Evolutionary conservation across 2,797 vertebrate species (phyloP).

Genomic region (Scarus forsteni): DNA sequence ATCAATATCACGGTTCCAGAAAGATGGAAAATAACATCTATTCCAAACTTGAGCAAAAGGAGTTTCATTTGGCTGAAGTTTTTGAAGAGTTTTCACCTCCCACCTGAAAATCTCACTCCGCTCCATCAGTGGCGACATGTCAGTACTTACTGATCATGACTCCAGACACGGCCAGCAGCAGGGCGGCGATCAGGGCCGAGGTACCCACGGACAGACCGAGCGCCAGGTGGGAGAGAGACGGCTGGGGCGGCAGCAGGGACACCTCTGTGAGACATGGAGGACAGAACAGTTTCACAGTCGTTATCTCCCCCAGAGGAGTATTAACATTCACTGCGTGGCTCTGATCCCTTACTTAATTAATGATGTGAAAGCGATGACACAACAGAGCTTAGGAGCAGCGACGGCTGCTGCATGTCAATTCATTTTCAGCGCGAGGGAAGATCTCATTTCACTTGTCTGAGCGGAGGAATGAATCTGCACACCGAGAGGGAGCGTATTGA

Average conservation of each 20-base stretch:
- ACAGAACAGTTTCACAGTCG: constrained; percentile 53
- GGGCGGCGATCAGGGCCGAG: constrained; percentile 94
- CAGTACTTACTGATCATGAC: constrained; percentile 96
- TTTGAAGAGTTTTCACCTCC: no score
- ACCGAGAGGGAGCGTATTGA: constrained; percentile 43
- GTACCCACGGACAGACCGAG: constrained; percentile 95
- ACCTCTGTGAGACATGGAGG: constrained; percentile 65
- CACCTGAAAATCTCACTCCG: no score
- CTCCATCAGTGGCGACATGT: background rate
- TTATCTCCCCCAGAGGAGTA: constrained; percentile 64
- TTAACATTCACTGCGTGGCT: constrained; percentile 68
- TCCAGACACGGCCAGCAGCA: constrained; percentile 94
- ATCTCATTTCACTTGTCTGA: constrained; percentile 54
- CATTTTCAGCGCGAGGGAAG: constrained; percentile 10
- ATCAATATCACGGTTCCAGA: no score
- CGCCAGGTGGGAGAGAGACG: constrained; percentile 90
- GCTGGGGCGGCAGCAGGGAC: constrained; percentile 49
- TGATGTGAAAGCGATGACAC: constrained; percentile 78
- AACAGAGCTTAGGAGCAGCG: constrained; percentile 63
- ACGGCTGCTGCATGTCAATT: constrained; percentile 64
- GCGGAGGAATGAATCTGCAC: constrained; percentile 52
- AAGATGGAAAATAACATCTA: no score
- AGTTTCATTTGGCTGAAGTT: no score
- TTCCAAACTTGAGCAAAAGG: no score
- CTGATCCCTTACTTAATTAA: constrained; percentile 77